Percentiles rank a stretch among this genome's conserved stretches.
phyloP scores from a whole-genome alignment of 2,888 invertebrate species.

The Polydrusus pterygomalis region DNA sequence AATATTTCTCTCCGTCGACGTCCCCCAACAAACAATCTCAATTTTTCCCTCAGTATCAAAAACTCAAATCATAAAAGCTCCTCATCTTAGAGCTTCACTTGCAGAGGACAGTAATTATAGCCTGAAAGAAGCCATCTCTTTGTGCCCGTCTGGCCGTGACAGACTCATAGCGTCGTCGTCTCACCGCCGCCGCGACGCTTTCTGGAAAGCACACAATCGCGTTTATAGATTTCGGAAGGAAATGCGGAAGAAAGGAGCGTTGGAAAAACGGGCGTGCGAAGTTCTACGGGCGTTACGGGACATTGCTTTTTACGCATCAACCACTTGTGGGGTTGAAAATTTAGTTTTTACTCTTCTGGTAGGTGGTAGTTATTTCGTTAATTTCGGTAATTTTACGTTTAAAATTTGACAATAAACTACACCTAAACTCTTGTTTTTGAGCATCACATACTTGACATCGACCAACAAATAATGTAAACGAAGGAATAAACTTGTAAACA shows the following conservation, averaged over 20 bases:
- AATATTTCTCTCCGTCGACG: slow-evolving; percentile 3
- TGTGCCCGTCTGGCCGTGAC: slow-evolving; percentile 68
- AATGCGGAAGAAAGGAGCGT: slow-evolving; percentile 59
- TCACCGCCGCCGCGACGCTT: slow-evolving; percentile 45
- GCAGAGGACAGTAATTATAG: slow-evolving; percentile 69
- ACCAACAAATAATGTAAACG: too few species aligned
- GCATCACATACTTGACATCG: too few species aligned
- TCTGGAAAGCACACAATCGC: slow-evolving; percentile 54
- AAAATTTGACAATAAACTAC: too few species aligned
- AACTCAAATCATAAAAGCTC: slow-evolving; percentile 59
- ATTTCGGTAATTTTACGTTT: neutral
- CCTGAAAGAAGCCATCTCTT: slow-evolving; percentile 70
- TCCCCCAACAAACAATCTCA: slow-evolving; percentile 13
- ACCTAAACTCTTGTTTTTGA: too few species aligned
- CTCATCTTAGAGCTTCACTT: slow-evolving; percentile 63
- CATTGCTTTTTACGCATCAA: slow-evolving; percentile 32
- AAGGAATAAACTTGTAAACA: too few species aligned
- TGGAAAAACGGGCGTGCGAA: slow-evolving; percentile 38
- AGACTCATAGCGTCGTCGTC: slow-evolving; percentile 61
- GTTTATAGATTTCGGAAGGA: slow-evolving; percentile 69
- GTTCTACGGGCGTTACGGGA: slow-evolving; percentile 17
- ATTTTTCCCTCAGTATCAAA: slow-evolving; percentile 54
- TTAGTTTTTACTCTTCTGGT: neutral
- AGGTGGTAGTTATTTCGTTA: too few species aligned
- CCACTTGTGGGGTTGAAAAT: slow-evolving; percentile 22